These are phyloP conservation scores for Dallia pectoralis DNA, from an alignment of 2,797 vertebrate species.

Conservation along the genomic window DNA sequence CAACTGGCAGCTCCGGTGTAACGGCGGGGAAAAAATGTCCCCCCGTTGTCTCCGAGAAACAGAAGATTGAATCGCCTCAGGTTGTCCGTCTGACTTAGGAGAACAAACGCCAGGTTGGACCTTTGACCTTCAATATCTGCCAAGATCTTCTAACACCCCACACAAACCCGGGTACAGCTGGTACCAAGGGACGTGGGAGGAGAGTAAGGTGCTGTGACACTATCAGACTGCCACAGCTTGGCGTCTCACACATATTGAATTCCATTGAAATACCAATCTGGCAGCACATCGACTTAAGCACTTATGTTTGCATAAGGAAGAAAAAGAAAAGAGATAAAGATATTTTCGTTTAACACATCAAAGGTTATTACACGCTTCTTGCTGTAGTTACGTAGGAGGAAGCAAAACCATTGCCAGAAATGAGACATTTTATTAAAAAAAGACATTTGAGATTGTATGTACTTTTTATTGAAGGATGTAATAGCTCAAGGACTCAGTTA, in stretches of 20 bases:
- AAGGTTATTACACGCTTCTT: not conserved
- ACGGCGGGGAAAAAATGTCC: not conserved
- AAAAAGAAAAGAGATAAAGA: not conserved
- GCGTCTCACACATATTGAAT: not conserved
- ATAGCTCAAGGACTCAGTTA: not conserved
- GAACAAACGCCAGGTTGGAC: conserved; percentile 21
- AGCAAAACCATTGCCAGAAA: not conserved
- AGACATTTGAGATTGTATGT: not conserved
- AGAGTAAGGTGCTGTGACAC: not conserved
- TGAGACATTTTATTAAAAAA: not conserved
- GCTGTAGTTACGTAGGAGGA: not conserved
- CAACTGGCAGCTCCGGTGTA: conserved; percentile 31
- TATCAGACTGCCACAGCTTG: not conserved
- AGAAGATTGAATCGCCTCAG: conserved; percentile 14
- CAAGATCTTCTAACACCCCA: not conserved
- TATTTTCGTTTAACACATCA: not conserved
- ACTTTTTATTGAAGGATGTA: not conserved
- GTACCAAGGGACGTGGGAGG: not conserved
- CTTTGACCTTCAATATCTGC: conserved; percentile 8
- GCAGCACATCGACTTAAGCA: not conserved
- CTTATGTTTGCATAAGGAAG: not conserved
- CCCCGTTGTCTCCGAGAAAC: conserved; percentile 13
- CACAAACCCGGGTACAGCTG: not conserved
- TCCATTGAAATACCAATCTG: conserved; percentile 4
- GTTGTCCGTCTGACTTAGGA: conserved; percentile 9